phyloP scores from a whole-genome alignment of 2,888 invertebrate species.

The Leptothorax acervorum region DNA sequence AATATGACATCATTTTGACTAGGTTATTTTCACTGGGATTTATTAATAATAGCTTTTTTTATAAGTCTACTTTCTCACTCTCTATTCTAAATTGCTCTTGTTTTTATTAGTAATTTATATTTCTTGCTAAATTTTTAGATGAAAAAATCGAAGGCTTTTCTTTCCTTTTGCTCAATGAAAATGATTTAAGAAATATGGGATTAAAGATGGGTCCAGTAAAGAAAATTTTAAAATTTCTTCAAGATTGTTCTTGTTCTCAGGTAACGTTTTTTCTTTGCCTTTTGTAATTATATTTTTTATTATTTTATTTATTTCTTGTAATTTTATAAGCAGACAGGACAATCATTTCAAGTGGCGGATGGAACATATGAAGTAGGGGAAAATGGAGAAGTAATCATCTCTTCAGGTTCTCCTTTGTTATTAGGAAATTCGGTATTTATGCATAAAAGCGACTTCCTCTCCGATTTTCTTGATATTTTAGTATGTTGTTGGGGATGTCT shows the following conservation, averaged over 20 bases:
- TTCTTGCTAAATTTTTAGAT: neutral
- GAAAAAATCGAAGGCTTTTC: neutral
- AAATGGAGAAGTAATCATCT: neutral
- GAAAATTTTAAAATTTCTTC: constrained; percentile 14
- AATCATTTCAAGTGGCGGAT: neutral
- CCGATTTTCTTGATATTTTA: too few relatives aligned
- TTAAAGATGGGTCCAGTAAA: constrained; percentile 1
- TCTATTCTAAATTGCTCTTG: too few relatives aligned
- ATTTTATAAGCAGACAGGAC: neutral
- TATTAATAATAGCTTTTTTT: neutral
- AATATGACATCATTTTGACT: too few relatives aligned
- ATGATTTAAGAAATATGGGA: neutral
- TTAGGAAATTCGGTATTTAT: too few relatives aligned
- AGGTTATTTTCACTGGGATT: too few relatives aligned
- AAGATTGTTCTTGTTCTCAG: neutral
- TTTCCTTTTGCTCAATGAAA: neutral
- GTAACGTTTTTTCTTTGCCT: neutral
- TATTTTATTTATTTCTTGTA: neutral
- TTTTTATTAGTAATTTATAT: neutral
- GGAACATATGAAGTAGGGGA: neutral
- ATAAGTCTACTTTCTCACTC: neutral
- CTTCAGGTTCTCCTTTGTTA: neutral
- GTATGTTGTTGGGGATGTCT: too few relatives aligned
- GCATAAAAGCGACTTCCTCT: too few relatives aligned
- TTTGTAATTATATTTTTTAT: constrained; percentile 2